Conservation (phyloP, 2,113 vertebrate genomes). For the Sceloporus undulatus region DNA sequence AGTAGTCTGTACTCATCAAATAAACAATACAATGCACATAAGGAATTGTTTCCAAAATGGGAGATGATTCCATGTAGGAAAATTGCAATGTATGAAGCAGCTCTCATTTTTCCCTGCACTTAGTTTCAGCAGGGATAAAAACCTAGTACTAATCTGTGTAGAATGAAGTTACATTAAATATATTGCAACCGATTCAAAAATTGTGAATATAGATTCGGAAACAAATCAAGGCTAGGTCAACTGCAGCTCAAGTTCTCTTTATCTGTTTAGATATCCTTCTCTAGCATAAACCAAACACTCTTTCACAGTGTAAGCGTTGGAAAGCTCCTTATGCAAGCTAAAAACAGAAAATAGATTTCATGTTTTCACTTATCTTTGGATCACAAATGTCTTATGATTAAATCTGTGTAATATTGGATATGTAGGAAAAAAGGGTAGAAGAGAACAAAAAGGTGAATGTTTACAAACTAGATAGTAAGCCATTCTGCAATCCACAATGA, state of each 20-base stretch:
- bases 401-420: background rate
- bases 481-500: background rate
- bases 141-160: background rate
- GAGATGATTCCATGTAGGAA: background rate
- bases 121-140: background rate
- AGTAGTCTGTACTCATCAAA: background rate
- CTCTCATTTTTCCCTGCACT: constrained; percentile 10
- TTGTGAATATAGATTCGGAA: background rate
- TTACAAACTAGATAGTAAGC: background rate
- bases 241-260: background rate
- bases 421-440: rapidly evolving
- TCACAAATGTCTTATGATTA: background rate
- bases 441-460: background rate
- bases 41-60: background rate
- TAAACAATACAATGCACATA: background rate
- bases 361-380: background rate
- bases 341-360: background rate
- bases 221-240: background rate
- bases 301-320: background rate
- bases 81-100: constrained; percentile 19
- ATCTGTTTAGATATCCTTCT: background rate
- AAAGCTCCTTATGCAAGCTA: background rate
- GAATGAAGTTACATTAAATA: background rate
- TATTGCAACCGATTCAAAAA: background rate
- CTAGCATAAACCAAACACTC: background rate